These are phyloP conservation scores for Noctua janthe DNA, from an alignment of 2,888 invertebrate genomes.

Conservation along the genomic window DNA sequence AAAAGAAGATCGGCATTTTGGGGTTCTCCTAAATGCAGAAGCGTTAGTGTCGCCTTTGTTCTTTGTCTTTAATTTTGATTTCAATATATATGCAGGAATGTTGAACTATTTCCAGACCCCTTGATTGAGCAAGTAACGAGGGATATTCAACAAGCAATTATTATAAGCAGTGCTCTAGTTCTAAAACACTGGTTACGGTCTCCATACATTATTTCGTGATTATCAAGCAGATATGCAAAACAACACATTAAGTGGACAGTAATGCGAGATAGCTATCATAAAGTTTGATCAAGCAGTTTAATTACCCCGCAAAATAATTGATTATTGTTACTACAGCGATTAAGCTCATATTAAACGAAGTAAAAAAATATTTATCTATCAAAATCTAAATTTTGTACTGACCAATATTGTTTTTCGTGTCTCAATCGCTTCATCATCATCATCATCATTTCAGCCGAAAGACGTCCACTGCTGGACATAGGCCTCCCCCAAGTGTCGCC, in stretches of 20 bases:
- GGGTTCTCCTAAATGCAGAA: too few relatives aligned
- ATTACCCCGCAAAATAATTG: slow-evolving; percentile 18
- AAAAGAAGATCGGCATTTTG: too few relatives aligned
- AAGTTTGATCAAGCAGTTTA: slow-evolving; percentile 19
- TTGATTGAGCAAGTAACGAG: slow-evolving; percentile 24
- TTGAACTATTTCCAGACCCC: slow-evolving; percentile 1
- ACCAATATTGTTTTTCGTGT: not conserved
- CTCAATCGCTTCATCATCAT: too few relatives aligned
- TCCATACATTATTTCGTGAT: slow-evolving; percentile 13
- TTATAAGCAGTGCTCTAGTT: slow-evolving; percentile 19
- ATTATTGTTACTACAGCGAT: not conserved
- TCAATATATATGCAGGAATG: not conserved
- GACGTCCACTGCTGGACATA: too few relatives aligned
- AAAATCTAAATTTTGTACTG: too few relatives aligned
- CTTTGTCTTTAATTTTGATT: too few relatives aligned
- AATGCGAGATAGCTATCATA: slow-evolving; percentile 13
- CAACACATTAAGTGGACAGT: slow-evolving; percentile 11
- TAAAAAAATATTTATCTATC: not conserved
- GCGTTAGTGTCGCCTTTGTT: too few relatives aligned
- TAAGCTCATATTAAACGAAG: not conserved
- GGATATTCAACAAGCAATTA: not conserved
- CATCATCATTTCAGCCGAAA: too few relatives aligned
- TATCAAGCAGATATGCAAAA: slow-evolving; percentile 18
- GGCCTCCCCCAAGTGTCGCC: too few relatives aligned
- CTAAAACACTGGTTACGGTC: not conserved